Evolutionary conservation across 1,140 invertebrate genomes (phyloP), one percentile per base, ranked within the genome.

Genomic region (Drosophila carrolli): DNA sequence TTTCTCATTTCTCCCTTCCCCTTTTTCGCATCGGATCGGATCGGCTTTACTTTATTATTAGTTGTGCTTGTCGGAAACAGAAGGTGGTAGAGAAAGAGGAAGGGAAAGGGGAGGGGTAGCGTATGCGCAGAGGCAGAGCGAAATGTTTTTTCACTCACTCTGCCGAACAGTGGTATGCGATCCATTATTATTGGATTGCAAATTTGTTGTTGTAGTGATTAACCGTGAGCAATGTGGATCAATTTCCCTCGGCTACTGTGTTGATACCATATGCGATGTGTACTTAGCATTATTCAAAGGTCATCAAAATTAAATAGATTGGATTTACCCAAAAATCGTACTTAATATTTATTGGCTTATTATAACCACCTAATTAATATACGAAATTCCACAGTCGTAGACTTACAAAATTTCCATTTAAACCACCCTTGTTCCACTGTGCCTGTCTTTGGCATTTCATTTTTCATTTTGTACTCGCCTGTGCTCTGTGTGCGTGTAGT

Each of bases 11-110:
- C 46, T 8, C 14, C n/a, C n/a, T 61, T 23, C 23, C 48, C 29
- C 53, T 44, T 43, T n/a, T 44, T 51, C 23, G 29, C 44, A 35
- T 48, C 50, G 37, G 51, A 73, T 71, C 70, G 70, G 70, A 72
- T 76, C 75, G 71, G 83, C 83, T 88, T 88, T 81, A 82, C 81
- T 75, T 88, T 86, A 86, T 86, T 86, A 82, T 86, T 86, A 88
- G 83, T 88, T 86, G 63, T 88, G 78, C 53, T 73, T 88, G 75
- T 88, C 59, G 71, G 61, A 54, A 63, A 71, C 82, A 81, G 66
- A 48, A 66, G 78, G 46, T 68, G 44, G 14, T 41, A 48, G 62
- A 29, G 23, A n/a, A 48, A 27, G 43, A 37, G 65, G 57, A 55
- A 48, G 55, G 29, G 29, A 37, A n/a, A 1, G n/a, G 61, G 65